Evolutionary conservation across 2,113 vertebrate genomes (phyloP).

Genomic region (Saguinus midas): DNA sequence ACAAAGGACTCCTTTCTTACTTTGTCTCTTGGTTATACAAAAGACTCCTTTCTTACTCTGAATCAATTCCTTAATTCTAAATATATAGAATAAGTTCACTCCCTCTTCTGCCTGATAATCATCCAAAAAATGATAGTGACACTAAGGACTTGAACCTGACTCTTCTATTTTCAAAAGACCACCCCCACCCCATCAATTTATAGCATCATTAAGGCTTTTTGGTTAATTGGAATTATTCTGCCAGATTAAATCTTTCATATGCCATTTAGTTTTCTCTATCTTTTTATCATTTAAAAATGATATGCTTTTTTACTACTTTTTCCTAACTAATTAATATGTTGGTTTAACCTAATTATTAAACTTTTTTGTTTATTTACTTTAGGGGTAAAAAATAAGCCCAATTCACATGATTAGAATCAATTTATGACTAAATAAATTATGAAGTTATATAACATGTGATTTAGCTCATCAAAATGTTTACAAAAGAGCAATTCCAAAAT

Average conservation of each 20-base stretch:
- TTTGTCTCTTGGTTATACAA: background rate
- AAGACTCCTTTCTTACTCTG: background rate
- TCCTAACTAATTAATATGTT: background rate
- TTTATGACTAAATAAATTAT: background rate
- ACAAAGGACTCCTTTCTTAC: background rate
- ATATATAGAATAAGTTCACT: background rate
- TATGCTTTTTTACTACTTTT: background rate
- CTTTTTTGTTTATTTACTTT: conserved; percentile 2
- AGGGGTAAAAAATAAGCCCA: background rate
- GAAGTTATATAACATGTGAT: background rate
- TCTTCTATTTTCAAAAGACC: conserved; percentile 14
- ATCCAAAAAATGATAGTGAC: background rate
- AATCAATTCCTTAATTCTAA: background rate
- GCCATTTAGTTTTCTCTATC: background rate
- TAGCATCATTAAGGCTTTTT: background rate
- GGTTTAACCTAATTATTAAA: background rate
- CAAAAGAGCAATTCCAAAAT: conserved; percentile 24
- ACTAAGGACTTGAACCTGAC: background rate
- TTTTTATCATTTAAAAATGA: conserved; percentile 3
- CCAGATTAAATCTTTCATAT: background rate
- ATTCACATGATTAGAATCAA: background rate
- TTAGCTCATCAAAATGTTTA: background rate
- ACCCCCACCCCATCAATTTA: background rate
- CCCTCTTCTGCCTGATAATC: background rate
- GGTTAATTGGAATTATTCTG: background rate